Base-by-base conservation (phyloP, 2,888 invertebrate genomes). In the Rhogogaster chlorosoma region DNA sequence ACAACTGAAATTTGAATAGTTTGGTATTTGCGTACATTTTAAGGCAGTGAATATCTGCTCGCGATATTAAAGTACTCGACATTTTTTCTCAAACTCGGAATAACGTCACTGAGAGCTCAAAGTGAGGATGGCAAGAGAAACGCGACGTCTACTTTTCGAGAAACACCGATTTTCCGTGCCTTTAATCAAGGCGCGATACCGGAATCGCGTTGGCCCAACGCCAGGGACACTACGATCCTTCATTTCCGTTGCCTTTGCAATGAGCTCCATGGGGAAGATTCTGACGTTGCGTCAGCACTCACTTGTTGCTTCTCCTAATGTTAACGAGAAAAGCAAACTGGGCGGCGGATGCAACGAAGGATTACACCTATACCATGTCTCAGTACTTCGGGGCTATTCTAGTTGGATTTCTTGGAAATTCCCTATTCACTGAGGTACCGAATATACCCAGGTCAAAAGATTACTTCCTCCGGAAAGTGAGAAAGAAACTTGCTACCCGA, bases 1-100 rank as follows among this genome's bases (percentile, higher is more conserved):
- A 95, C 18, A 96, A 93, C 96, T 97, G 93, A 29, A 94, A 83
- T 61, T 80, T 38, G 2, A 49, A n/a, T 3, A 53, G 9, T 18
- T 73, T 22, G 7, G 18, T 29, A n/a, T 18, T 32, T 7, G 10
- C 0, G 7, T 7, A 67, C 12, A 15, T 73, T 42, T 3, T 22
- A 73, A 12, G 38, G 38, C 12, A 38, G 38, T 10, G 12, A 12
- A 18, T 5, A 42, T 15, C 12, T 26, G 4, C 49, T 49, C 45
- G 42, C 12, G 10, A 57, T 36, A 18, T 73, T 22, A 10, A 5
- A 26, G 2, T 15, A 42, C 6, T 10, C n/a, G 73, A 42, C n/a
- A 7, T n/a, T 36, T 70, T 70, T 4, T 38, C 10, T 18, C 45
- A 5, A 71, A 22, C 32, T 32, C n/a, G 22, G 22, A 71, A 10